Evolutionary conservation across 2,113 vertebrate genomes (phyloP).

Genomic region (Riparia riparia): DNA sequence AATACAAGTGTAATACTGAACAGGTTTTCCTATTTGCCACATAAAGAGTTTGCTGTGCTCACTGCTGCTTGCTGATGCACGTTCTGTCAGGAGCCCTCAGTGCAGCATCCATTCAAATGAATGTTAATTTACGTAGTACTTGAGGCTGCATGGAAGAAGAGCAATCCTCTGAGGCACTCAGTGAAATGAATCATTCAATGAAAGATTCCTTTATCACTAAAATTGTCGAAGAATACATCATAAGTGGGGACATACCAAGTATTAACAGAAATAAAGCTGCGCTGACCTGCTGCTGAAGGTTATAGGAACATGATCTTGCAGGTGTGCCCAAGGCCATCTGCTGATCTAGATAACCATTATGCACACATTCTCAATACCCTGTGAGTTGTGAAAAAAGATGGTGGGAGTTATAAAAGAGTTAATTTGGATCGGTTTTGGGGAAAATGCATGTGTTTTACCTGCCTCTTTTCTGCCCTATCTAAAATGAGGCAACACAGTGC

Average conservation of each 20-base stretch:
- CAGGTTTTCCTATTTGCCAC: constrained; percentile 58
- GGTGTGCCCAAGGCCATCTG: background rate
- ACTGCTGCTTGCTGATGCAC: constrained; percentile 32
- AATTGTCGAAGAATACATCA: background rate
- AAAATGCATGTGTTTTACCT: background rate
- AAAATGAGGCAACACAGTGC: background rate
- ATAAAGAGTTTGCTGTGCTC: constrained; percentile 5
- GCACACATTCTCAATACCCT: background rate
- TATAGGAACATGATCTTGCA: background rate
- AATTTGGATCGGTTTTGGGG: background rate
- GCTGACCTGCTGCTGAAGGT: background rate
- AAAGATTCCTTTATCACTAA: background rate
- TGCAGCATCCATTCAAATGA: constrained; percentile 32
- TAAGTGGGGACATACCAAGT: background rate
- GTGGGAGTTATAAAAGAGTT: background rate
- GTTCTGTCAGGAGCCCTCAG: background rate
- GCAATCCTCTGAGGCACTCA: background rate
- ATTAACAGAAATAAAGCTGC: background rate
- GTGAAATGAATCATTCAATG: background rate
- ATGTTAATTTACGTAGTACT: constrained; percentile 27
- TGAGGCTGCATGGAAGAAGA: background rate
- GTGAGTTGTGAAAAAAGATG: background rate
- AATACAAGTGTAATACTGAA: constrained; percentile 27
- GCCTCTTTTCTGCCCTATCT: background rate
- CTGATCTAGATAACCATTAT: background rate